Evolutionary conservation across 2,797 vertebrate species (phyloP), one percentile per base, ranked within the genome.

Genomic region (Chaunax sp.): DNA sequence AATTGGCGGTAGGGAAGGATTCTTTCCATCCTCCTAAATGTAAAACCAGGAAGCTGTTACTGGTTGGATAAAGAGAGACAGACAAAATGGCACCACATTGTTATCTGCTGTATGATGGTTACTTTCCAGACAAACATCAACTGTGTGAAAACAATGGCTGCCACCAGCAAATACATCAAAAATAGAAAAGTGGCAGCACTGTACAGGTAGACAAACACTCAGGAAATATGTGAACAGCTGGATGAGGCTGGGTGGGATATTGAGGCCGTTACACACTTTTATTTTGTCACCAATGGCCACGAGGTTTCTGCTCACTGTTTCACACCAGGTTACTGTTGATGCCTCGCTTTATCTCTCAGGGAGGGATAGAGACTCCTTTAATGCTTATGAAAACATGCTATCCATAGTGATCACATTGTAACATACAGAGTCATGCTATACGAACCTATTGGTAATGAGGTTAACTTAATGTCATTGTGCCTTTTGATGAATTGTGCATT

Each of bases 1-100:
- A 72, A 82, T 52, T 5, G 23, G 26, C n/a, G 3, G 23, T 26
- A 11, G 22, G 16, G 20, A 16, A 33, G 9, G 43, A 41, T 76
- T 56, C 59, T 33, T 33, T 33, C 46, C 60, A 23, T 41, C 54
- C 43, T 4, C 6, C 46, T 59, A 46, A 52, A 60, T 63, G 54
- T 50, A 77, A 89, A 76, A 73, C 71, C 82, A 90, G 89, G 90
- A 91, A 89, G 66, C 55, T 75, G 45, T 77, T 73, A 88, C 85
- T 59, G 1, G 18, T 83, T 80, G 76, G 43, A 82, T 73, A 84
- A 88, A 79, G 78, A 76, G 51, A 64, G 62, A 78, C 84, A 92
- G 89, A 93, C 86, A 58, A 89, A 89, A 87, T 82, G 87, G 89
- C 90, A 89, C 86, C 89, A 75, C 77, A 66, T 22, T 82, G 80